Evolutionary conservation across 2,797 vertebrate species (phyloP), one percentile per base, ranked within the genome.

Genomic region (Coregonus sp.): DNA sequence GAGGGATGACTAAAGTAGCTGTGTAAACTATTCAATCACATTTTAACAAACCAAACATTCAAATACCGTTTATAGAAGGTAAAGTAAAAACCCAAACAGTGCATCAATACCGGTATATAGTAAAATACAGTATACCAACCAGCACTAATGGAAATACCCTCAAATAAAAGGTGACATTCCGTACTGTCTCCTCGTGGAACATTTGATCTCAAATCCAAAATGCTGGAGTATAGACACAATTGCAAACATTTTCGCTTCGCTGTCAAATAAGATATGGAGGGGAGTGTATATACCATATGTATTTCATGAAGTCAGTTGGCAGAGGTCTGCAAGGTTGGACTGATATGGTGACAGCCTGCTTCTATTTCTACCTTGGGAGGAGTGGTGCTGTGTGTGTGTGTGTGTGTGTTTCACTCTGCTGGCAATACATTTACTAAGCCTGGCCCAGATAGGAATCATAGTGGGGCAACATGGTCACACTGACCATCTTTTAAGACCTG

Each of bases 371-470:
- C 73, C 52, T 9, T 1, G 14, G 59, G 61, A 50, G 59, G 61
- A 20, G 4, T n/a, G 52, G 52, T 37, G 71, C 25, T 25, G 25
- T 0, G 0, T 6, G 37, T 20, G 56, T 61, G n/a, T 61, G 6
- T 61, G 18, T 59, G 37, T 1, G 73, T 51, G 12, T 63, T 2
- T 65, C 76, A 12, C 52, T 52, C 31, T 5, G 5, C 25, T 40
- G 56, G 69, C 11, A 54, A 3, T 35, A 61, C 31, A 25, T 37
- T 4, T n/a, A 68, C 50, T 72, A 20, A n/a, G 67, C 66, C 77
- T 74, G 63, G 72, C 77, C 73, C 71, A 78, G 70, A 67, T 78
- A 67, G 18, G 14, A 40, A 20, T 7, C 4, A 40, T 37, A 5
- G 33, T 40, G 4, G 35, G 69, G 18, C 69, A 70, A 5, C 16